These are phyloP conservation scores for Hestina assimilis DNA, from an alignment of 1,140 invertebrate species.

Conservation along the genomic window DNA sequence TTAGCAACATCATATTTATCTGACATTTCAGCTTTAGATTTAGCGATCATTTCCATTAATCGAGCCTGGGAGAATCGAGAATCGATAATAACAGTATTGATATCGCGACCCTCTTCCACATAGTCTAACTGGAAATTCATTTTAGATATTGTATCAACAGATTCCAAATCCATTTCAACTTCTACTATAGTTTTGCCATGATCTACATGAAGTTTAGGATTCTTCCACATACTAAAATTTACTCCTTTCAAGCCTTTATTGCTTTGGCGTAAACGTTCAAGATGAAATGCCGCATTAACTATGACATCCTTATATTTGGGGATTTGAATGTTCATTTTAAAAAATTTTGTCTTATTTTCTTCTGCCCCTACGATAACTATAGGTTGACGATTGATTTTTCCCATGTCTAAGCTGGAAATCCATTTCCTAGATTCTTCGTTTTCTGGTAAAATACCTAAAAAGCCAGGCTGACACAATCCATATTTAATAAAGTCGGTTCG, in stretches of 20 bases:
- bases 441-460: conserved; percentile 54
- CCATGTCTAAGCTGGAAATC: conserved; percentile 39
- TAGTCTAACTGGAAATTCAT: conserved; percentile 53
- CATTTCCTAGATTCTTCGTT: conserved; percentile 55
- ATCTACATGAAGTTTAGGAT: conserved; percentile 19
- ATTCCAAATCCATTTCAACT: conserved; percentile 59
- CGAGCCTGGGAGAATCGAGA: conserved; percentile 29
- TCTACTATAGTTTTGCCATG: conserved; percentile 22
- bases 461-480: conserved; percentile 48
- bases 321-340: conserved; percentile 41
- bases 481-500: conserved; percentile 59
- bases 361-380: conserved; percentile 45
- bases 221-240: conserved; percentile 60
- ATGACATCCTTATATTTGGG: conserved; percentile 30
- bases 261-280: conserved; percentile 46
- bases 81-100: conserved; percentile 25
- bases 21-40: conserved; percentile 43
- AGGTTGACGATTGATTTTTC: conserved; percentile 37
- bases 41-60: conserved; percentile 43
- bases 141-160: conserved; percentile 45
- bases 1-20: conserved; percentile 60
- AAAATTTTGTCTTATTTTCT: conserved; percentile 35
- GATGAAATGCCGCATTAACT: conserved; percentile 15
- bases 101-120: conserved; percentile 23
- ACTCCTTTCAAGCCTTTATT: conserved; percentile 58